Evolutionary conservation across 1,140 invertebrate genomes (phyloP).

Genomic region (Agrilus planipennis): DNA sequence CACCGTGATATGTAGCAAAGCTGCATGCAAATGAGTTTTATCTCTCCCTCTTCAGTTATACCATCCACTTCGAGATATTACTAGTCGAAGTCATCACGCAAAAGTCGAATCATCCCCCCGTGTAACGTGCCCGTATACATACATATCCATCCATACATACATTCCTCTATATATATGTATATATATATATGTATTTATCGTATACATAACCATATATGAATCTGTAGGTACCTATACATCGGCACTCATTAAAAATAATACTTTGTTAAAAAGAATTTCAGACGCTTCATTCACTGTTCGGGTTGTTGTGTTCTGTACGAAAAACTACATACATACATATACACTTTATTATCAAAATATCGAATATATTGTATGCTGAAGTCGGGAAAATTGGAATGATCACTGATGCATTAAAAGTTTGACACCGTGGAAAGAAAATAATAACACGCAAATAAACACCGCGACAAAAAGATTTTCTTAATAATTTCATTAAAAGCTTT

Average conservation of each 20-base stretch:
- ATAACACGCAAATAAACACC: too few relatives aligned
- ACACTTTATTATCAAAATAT: background rate
- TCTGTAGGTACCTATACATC: background rate
- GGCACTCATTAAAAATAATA: background rate
- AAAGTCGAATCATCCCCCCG: too few relatives aligned
- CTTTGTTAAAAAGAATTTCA: background rate
- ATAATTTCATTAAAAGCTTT: conserved; percentile 6
- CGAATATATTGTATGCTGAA: background rate
- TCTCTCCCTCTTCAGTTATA: too few relatives aligned
- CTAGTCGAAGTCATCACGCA: too few relatives aligned
- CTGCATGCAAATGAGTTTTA: too few relatives aligned
- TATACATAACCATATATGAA: background rate
- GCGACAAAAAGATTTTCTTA: too few relatives aligned
- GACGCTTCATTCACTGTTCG: background rate
- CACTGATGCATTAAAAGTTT: too few relatives aligned
- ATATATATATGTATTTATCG: background rate
- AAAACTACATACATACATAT: background rate
- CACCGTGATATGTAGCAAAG: too few relatives aligned
- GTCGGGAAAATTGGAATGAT: background rate
- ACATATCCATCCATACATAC: background rate
- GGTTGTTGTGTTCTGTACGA: background rate
- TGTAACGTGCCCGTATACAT: too few relatives aligned
- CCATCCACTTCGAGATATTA: too few relatives aligned
- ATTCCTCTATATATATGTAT: background rate
- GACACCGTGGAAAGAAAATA: too few relatives aligned